Percentiles rank a stretch among this genome's conserved stretches.
Evolutionary conservation across 2,888 invertebrate genomes (phyloP).

Genomic region (Caenorhabditis parvicauda): DNA sequence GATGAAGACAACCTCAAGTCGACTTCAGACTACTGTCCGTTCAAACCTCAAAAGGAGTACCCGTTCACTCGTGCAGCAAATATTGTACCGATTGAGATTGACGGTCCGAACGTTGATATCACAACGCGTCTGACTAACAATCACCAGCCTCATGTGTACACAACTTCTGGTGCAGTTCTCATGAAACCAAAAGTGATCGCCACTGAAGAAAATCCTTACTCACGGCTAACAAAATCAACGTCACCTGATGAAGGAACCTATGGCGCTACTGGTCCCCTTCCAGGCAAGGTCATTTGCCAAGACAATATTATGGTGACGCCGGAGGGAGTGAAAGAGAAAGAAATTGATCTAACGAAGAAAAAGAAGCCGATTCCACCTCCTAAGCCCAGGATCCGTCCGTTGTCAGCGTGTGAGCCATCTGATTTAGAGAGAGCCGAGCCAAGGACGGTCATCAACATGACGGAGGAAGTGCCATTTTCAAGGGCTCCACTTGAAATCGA

Average conservation of each 20-base stretch:
- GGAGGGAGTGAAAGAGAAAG: slow-evolving; percentile 41
- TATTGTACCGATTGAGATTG: slow-evolving; percentile 54
- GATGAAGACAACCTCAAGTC: slow-evolving; percentile 31
- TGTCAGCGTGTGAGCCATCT: slow-evolving; percentile 15
- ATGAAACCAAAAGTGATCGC: slow-evolving; percentile 42
- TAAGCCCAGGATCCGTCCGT: slow-evolving; percentile 42
- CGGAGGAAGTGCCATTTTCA: slow-evolving; percentile 27
- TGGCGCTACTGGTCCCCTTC: slow-evolving; percentile 50
- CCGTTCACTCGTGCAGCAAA: slow-evolving; percentile 27
- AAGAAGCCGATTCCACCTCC: slow-evolving; percentile 54
- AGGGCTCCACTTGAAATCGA: slow-evolving; percentile 24
- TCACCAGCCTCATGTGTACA: slow-evolving; percentile 15
- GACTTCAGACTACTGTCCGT: slow-evolving; percentile 28
- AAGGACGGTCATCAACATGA: slow-evolving; percentile 36
- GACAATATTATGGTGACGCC: slow-evolving; percentile 56
- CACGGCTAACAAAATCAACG: slow-evolving; percentile 1
- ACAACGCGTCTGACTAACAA: slow-evolving; percentile 13
- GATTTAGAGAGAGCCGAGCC: slow-evolving; percentile 22
- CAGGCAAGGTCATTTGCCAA: slow-evolving; percentile 54
- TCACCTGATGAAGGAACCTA: slow-evolving; percentile 41
- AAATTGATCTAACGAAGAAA: slow-evolving; percentile 5
- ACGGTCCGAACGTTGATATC: slow-evolving; percentile 50
- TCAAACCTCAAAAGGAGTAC: slow-evolving; percentile 33
- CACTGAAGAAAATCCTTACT: slow-evolving; percentile 12
- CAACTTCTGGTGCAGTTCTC: slow-evolving; percentile 40